Evolutionary conservation across 2,888 invertebrate genomes (phyloP).

Genomic region (Holacanthella duospinosa): DNA sequence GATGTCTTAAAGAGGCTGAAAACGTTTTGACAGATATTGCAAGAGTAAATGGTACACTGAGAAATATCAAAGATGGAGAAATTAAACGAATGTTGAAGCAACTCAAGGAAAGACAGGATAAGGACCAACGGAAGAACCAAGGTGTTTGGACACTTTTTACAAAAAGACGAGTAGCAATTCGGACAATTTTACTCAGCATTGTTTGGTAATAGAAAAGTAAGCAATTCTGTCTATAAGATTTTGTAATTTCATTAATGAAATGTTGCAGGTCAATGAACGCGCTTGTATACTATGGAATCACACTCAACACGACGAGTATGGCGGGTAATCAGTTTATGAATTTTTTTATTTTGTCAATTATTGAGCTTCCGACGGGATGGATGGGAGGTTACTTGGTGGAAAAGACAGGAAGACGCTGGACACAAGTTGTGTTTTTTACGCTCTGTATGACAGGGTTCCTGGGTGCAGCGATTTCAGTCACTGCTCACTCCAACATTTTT

Average conservation of each 20-base stretch:
- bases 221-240: neutral
- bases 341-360: constrained; percentile 25
- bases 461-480: constrained; percentile 21
- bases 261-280: constrained; percentile 20
- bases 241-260: neutral
- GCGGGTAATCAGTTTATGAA: constrained; percentile 28
- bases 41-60: constrained; percentile 12
- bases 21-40: constrained; percentile 20
- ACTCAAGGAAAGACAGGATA: neutral
- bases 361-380: constrained; percentile 24
- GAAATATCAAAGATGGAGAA: neutral
- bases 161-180: neutral
- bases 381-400: constrained; percentile 46
- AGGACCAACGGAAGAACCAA: neutral
- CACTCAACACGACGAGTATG: constrained; percentile 28
- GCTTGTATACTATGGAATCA: constrained; percentile 26
- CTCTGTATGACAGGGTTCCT: constrained; percentile 36
- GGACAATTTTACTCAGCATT: constrained; percentile 11
- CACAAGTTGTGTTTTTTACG: constrained; percentile 45
- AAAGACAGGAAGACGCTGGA: constrained; percentile 47
- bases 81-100: constrained; percentile 3
- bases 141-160: constrained; percentile 9
- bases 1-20: constrained; percentile 27
- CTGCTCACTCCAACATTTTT: neutral
- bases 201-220: constrained; percentile 18